Conservation (phyloP, 2,113 vertebrate species). For the Heterocephalus glaber region DNA sequence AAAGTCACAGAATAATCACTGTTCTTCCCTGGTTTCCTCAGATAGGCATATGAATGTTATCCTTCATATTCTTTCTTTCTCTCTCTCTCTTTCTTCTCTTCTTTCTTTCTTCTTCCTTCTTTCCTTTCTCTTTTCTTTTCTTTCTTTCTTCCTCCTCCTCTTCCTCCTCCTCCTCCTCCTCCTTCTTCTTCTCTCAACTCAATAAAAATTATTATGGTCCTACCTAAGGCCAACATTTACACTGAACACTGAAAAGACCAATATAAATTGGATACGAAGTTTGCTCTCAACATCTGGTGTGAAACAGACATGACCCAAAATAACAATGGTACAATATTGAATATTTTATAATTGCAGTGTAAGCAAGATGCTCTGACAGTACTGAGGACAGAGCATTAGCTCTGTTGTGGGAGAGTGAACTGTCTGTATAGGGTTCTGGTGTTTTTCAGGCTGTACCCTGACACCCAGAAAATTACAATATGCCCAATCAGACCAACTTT, state of each 20-base stretch:
- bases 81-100: no score
- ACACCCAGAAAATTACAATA: not conserved
- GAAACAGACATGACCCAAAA: not conserved
- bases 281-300: not conserved
- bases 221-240: not conserved
- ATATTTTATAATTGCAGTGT: not conserved
- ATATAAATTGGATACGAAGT: not conserved
- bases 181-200: not conserved
- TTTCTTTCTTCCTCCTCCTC: not conserved
- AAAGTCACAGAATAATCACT: slow-evolving; percentile 1
- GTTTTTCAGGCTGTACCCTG: not conserved
- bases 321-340: not conserved
- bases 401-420: not conserved
- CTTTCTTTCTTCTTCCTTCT: no score
- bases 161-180: not conserved
- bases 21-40: not conserved
- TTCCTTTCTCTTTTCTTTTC: not conserved
- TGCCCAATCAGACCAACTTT: not conserved
- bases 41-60: not conserved
- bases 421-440: not conserved
- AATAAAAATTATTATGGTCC: not conserved
- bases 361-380: not conserved
- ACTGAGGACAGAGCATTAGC: not conserved
- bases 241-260: not conserved
- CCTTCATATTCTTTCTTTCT: not conserved